A percentile compares a stretch with the other conserved stretches of the same genome.
These are phyloP conservation scores for Ormyrus rosae DNA, from an alignment of 2,888 invertebrate genomes.

Conservation along the genomic window DNA sequence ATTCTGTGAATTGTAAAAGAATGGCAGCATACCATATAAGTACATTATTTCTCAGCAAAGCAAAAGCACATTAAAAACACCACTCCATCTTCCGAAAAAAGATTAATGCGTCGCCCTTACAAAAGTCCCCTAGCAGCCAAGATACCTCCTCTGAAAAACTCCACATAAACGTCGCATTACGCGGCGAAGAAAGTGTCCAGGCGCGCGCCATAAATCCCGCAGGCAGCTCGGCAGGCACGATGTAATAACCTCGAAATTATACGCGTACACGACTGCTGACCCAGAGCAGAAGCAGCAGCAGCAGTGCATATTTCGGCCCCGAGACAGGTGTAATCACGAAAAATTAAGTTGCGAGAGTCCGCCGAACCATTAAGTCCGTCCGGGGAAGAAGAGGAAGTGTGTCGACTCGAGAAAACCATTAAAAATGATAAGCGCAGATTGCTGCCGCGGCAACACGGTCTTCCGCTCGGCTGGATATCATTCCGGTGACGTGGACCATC, in stretches of 20 bases:
- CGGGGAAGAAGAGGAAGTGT: constrained; percentile 9
- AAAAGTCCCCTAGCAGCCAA: background rate
- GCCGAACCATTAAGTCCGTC: constrained; percentile 40
- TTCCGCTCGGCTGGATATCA: too few relatives aligned
- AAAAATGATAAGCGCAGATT: constrained; percentile 21
- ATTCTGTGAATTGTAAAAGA: too few relatives aligned
- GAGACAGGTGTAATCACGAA: constrained; percentile 41
- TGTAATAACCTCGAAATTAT: constrained; percentile 39
- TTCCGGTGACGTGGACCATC: too few relatives aligned
- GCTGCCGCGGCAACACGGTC: too few relatives aligned
- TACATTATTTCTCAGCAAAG: too few relatives aligned
- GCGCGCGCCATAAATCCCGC: too few relatives aligned
- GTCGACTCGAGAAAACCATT: constrained; percentile 15
- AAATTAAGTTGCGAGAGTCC: constrained; percentile 27
- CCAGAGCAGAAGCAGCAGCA: too few relatives aligned
- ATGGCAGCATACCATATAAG: too few relatives aligned
- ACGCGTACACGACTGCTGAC: background rate
- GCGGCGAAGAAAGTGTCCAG: background rate
- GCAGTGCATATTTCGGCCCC: constrained; percentile 4
- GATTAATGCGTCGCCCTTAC: too few relatives aligned
- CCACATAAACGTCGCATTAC: too few relatives aligned
- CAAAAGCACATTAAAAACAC: too few relatives aligned
- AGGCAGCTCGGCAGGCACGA: background rate
- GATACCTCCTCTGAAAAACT: background rate
- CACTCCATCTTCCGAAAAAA: too few relatives aligned